phyloP scores from a whole-genome alignment of 1,140 invertebrate genomes.

The Drosophila navojoa region DNA sequence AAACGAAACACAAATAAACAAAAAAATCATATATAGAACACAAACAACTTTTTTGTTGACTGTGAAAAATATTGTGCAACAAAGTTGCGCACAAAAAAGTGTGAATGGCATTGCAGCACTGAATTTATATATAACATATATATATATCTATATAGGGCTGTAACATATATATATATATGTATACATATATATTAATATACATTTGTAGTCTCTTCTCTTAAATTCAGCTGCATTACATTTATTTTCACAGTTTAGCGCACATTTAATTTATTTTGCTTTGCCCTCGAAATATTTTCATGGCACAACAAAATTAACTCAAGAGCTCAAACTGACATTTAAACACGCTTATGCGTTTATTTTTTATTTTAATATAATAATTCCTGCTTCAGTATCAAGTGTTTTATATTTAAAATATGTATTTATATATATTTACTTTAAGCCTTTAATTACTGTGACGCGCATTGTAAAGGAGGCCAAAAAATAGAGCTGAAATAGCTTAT shows the following conservation, averaged over 20 bases:
- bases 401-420: background rate
- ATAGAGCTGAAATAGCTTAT: no score
- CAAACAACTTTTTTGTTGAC: conserved; percentile 57
- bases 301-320: conserved; percentile 26
- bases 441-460: no score
- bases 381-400: no score
- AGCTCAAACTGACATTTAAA: conserved; percentile 29
- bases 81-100: conserved; percentile 47
- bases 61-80: conserved; percentile 60
- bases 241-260: conserved; percentile 12
- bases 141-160: background rate
- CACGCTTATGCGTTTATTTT: background rate
- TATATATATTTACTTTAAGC: background rate
- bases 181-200: conserved; percentile 3
- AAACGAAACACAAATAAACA: no score
- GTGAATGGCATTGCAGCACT: conserved; percentile 41
- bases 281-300: conserved; percentile 23
- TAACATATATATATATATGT: conserved; percentile 4
- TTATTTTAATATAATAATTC: no score
- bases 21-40: conserved; percentile 6
- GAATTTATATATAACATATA: background rate
- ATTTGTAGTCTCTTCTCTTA: conserved; percentile 28
- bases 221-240: conserved; percentile 42
- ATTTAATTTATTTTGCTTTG: conserved; percentile 20
- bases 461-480: no score